Percentiles rank a stretch among this genome's conserved stretches.
Evolutionary conservation across 1,140 invertebrate species (phyloP).

Genomic region (Megalonaias nervosa): DNA sequence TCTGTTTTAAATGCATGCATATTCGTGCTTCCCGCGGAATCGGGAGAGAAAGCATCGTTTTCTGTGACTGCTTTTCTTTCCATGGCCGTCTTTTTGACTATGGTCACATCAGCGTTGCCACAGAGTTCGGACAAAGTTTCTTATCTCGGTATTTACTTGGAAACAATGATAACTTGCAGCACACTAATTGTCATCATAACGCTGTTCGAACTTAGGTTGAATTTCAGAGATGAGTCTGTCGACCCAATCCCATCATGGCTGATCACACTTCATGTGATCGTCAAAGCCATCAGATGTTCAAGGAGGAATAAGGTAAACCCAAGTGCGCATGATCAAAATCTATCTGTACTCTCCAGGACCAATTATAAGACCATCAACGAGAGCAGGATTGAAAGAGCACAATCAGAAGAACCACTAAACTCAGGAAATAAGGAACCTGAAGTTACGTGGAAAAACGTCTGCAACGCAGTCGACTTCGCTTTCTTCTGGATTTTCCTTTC

Average conservation of each 20-base stretch:
- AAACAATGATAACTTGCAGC: background rate
- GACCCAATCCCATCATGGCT: background rate
- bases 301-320: background rate
- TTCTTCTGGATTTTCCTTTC: too few species aligned
- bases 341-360: background rate
- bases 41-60: constrained; percentile 46
- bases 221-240: background rate
- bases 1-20: constrained; percentile 39
- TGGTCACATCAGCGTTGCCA: constrained; percentile 36
- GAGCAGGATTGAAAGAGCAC: too few species aligned
- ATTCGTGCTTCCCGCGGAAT: constrained; percentile 38
- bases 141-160: constrained; percentile 32
- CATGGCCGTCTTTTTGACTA: constrained; percentile 45
- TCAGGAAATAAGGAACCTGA: background rate
- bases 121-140: constrained; percentile 36
- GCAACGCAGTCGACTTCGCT: too few species aligned
- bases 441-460: too few species aligned
- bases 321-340: background rate
- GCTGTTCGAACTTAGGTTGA: background rate
- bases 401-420: too few species aligned
- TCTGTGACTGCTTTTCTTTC: constrained; percentile 46
- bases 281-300: background rate
- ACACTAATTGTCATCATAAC: constrained; percentile 17
- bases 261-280: background rate
- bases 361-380: background rate